phyloP scores from a whole-genome alignment of 2,888 invertebrate genomes.

The Adelphocoris suturalis region DNA sequence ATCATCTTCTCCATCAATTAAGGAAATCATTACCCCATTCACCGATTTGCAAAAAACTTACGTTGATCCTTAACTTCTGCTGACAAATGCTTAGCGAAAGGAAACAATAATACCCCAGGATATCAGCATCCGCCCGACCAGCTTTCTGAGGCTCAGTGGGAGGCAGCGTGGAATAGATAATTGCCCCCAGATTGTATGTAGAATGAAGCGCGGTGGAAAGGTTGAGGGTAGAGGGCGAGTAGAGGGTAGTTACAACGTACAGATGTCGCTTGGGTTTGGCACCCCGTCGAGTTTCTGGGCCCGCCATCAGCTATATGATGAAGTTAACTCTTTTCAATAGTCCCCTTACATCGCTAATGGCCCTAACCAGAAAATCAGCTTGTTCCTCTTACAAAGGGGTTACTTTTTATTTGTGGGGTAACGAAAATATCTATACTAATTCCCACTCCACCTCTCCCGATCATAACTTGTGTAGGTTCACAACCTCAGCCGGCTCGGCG shows the following conservation, averaged over 20 bases:
- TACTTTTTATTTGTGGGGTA: not conserved
- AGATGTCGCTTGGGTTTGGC: constrained; percentile 20
- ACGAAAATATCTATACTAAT: not conserved
- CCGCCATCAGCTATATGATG: constrained; percentile 28
- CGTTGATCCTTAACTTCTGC: not conserved
- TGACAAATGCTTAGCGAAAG: not conserved
- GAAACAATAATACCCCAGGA: not conserved
- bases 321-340: constrained; percentile 27
- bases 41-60: no score
- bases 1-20: no score
- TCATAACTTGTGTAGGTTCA: not conserved
- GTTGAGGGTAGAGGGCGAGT: not conserved
- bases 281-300: not conserved
- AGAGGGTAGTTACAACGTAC: constrained; percentile 25
- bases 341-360: not conserved
- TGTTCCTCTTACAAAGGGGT: not conserved
- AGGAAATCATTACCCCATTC: no score
- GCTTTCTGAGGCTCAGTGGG: constrained; percentile 23
- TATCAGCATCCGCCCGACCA: constrained; percentile 28
- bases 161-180: constrained; percentile 12
- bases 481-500: no score
- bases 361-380: constrained; percentile 31
- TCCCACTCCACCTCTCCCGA: not conserved
- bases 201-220: constrained; percentile 3
- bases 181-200: constrained; percentile 17